Base-by-base conservation (phyloP, 2,113 vertebrate genomes). In the Calyptomena viridis region DNA sequence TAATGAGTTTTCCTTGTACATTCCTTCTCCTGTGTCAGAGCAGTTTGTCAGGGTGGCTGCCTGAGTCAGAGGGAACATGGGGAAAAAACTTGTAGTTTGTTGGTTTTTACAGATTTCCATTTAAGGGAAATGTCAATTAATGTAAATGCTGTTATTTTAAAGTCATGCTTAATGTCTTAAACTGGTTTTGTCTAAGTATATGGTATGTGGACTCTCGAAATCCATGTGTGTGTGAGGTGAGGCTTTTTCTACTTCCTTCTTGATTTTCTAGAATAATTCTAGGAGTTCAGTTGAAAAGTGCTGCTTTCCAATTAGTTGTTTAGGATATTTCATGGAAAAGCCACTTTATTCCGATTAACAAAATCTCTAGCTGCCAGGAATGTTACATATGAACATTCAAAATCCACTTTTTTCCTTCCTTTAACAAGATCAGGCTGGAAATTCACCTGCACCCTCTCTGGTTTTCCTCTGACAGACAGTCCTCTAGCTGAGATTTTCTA, bases 21-120 rank as follows among this genome's bases (percentile, higher is more conserved):
- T 17, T n/a, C 5, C 0, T 68, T 72, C 40, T 83, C 37, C 46
- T 19, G 6, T 53, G 42, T 17, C 75, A 2, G 46, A 76, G 85
- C 46, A 6, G 31, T 73, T 69, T 24, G 66, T 39, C 27, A 3
- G 33, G 47, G 42, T 30, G 53, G 17, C 35, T 69, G 75, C 44
- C 63, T 7, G 20, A 25, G 42, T 55, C 77, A 14, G 47, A 35
- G 19, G 17, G 7, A 47, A 67, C 3, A 2, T 2, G 3, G 33
- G 27, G 1, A 14, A n/a, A n/a, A 56, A 44, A 3, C 4, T 5
- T 21, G 46, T 16, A 0, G 8, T 28, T 73, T 35, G 12, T 64
- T 55, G 19, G 6, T 5, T n/a, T 73, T 73, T 81, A n/a, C 9
- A 9, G 2, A 3, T 53, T 72, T 75, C 52, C 8, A 16, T 66